Evolutionary conservation across 1,140 invertebrate species (phyloP).

Genomic region (Steinernema khuongi): DNA sequence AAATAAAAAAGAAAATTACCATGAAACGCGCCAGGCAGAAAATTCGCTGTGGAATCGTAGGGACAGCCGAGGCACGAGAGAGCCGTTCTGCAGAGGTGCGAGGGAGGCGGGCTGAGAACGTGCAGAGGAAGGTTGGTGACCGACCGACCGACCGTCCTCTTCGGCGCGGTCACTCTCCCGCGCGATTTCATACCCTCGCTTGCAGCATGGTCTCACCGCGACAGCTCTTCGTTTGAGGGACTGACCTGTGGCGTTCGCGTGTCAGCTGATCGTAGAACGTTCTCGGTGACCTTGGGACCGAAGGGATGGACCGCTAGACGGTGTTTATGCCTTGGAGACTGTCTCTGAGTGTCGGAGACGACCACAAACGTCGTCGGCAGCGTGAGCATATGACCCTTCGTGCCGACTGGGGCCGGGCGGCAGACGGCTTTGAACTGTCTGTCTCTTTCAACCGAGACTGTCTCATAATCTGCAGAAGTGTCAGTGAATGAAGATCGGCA

Average conservation of each 20-base stretch:
- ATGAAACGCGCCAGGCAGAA: no score
- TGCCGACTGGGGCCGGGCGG: no score
- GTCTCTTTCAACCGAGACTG: no score
- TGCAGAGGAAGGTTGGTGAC: background rate
- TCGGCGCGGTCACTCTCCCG: conserved; percentile 7
- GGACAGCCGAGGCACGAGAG: background rate
- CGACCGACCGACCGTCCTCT: background rate
- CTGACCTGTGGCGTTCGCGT: background rate
- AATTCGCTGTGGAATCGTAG: background rate
- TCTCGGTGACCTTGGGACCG: no score
- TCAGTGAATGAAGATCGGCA: no score
- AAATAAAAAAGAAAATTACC: background rate
- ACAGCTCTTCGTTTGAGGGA: background rate
- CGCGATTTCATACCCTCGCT: background rate
- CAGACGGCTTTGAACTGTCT: no score
- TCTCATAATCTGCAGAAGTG: no score
- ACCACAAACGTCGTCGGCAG: no score
- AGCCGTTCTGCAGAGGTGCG: background rate
- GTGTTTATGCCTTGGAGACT: no score
- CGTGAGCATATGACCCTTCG: no score
- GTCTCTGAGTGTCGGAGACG: no score
- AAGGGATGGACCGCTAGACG: no score
- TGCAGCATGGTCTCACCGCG: background rate
- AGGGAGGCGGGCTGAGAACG: background rate
- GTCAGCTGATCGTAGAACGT: background rate